These are phyloP conservation scores for Heliocidaris tuberculata DNA, from an alignment of 35 echinoderm and acorn worm species.

Conservation along the genomic window DNA sequence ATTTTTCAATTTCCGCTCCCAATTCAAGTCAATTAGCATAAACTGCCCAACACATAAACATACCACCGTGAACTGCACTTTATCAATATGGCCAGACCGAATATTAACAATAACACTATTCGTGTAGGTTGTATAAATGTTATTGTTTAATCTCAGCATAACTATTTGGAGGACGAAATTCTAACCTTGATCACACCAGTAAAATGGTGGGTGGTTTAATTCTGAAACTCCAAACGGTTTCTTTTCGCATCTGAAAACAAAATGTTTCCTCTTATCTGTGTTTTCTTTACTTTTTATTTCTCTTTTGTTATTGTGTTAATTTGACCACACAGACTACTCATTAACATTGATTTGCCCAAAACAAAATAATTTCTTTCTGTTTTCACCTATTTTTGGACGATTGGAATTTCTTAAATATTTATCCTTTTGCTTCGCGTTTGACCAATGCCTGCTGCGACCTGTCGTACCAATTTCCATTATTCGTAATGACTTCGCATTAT, in stretches of 20 bases:
- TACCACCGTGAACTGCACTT: not conserved
- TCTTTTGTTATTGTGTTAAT: not conserved
- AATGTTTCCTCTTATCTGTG: not conserved
- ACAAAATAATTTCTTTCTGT: not conserved
- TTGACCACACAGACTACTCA: too few species aligned
- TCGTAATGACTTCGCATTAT: not conserved
- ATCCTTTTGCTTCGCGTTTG: not conserved
- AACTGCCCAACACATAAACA: not conserved
- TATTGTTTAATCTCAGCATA: not conserved
- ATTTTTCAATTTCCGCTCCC: not conserved
- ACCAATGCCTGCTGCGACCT: not conserved
- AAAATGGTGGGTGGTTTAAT: not conserved
- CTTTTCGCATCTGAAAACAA: not conserved
- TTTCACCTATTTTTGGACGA: not conserved
- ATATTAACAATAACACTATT: not conserved
- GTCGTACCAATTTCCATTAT: not conserved
- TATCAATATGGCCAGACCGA: not conserved
- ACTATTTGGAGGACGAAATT: not conserved
- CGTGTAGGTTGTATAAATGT: not conserved
- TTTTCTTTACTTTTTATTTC: not conserved
- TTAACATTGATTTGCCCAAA: too few species aligned
- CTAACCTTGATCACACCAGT: not conserved
- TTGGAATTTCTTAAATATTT: not conserved
- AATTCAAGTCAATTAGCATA: not conserved
- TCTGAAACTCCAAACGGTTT: not conserved